Conservation (phyloP, 2,113 vertebrate genomes). For the Proteles cristata region DNA sequence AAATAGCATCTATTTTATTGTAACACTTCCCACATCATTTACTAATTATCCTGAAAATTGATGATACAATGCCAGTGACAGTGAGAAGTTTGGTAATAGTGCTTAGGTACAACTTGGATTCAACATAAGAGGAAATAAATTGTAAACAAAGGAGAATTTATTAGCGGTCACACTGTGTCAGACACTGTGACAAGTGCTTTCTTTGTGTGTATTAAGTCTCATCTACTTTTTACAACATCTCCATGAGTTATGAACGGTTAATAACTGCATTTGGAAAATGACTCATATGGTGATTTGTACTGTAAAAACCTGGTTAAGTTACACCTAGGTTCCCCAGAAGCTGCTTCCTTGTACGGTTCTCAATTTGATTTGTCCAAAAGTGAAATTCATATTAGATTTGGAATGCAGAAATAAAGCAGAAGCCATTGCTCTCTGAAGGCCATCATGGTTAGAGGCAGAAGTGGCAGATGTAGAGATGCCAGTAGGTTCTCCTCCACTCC, state of each 20-base stretch:
- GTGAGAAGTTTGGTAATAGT: conserved; percentile 40
- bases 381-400: conserved; percentile 3
- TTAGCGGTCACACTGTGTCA: background rate
- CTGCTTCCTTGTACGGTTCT: background rate
- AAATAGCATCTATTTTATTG: background rate
- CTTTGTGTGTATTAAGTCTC: background rate
- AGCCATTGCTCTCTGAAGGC: background rate
- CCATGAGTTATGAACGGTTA: conserved; percentile 22
- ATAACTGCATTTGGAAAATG: conserved; percentile 51
- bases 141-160: conserved; percentile 42
- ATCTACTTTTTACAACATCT: conserved; percentile 42
- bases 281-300: background rate
- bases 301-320: background rate
- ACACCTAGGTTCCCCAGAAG: conserved; percentile 32
- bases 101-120: background rate
- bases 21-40: conserved; percentile 2
- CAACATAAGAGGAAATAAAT: background rate
- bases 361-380: background rate
- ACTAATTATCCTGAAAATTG: background rate
- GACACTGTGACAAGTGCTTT: background rate
- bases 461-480: background rate
- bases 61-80: background rate
- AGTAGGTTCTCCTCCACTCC: background rate
- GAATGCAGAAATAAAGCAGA: background rate
- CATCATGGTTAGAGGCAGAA: background rate